Evolutionary conservation across 1,140 invertebrate genomes (phyloP).

Genomic region (Danaus melanippus): DNA sequence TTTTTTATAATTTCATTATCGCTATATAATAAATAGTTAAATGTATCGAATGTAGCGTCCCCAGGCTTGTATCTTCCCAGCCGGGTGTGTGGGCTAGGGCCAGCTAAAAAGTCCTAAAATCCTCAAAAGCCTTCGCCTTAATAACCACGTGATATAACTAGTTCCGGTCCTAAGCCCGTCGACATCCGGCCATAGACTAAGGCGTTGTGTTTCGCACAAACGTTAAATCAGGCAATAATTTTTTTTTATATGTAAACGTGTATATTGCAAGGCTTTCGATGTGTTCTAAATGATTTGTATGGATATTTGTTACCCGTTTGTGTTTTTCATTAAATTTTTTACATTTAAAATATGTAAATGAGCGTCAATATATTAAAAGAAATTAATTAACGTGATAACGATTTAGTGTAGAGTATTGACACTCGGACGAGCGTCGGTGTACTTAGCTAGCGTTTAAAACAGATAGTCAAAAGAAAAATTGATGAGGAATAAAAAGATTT

Average conservation of each 20-base stretch:
- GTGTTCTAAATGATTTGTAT: conserved; percentile 33
- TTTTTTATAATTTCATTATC: conserved; percentile 37
- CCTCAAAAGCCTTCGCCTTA: too few species aligned
- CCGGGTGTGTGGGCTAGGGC: too few species aligned
- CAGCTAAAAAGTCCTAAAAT: too few species aligned
- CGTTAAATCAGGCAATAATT: too few species aligned
- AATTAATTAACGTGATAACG: too few species aligned
- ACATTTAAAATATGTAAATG: too few species aligned
- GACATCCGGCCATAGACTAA: neutral
- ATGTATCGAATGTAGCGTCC: conserved; percentile 10
- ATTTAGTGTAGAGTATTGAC: conserved; percentile 8
- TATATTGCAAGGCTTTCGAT: conserved; percentile 37
- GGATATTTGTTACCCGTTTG: conserved; percentile 42
- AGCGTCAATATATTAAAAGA: too few species aligned
- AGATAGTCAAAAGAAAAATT: conserved; percentile 38
- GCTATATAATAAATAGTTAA: conserved; percentile 30
- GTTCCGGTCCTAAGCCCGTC: too few species aligned
- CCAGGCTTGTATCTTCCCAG: neutral
- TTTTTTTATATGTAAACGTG: too few species aligned
- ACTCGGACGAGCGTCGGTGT: conserved; percentile 40
- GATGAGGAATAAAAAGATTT: conserved; percentile 19
- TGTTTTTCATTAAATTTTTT: conserved; percentile 24
- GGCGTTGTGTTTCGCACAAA: too few species aligned
- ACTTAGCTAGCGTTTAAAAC: conserved; percentile 65
- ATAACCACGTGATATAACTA: too few species aligned